A percentile compares a stretch with the other conserved stretches of the same genome.
phyloP scores from a whole-genome alignment of 2,113 vertebrate genomes.

The Colaptes auratus region DNA sequence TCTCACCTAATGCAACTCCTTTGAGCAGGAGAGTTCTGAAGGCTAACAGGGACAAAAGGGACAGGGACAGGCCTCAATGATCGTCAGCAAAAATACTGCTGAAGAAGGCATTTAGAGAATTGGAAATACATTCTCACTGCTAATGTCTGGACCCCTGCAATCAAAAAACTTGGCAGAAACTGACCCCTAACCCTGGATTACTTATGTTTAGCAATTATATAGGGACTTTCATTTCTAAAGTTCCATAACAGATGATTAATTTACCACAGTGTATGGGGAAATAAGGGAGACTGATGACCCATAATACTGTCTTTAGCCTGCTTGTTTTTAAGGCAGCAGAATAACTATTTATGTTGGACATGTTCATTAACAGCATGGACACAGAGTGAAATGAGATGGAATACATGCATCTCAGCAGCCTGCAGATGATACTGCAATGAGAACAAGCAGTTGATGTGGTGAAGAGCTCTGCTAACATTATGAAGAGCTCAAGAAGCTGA shows the following conservation, averaged over 20 bases:
- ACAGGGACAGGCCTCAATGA: not conserved
- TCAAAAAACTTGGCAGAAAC: not conserved
- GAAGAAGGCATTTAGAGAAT: not conserved
- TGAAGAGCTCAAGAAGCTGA: not conserved
- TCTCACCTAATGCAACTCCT: not conserved
- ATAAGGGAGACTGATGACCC: constrained; percentile 16
- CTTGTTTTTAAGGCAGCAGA: not conserved
- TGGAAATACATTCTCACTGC: not conserved
- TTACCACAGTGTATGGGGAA: not conserved
- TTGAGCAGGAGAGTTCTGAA: not conserved
- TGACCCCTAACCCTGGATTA: not conserved
- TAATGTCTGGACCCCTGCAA: not conserved
- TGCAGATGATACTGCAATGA: not conserved
- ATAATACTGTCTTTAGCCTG: not conserved
- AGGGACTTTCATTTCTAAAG: not conserved
- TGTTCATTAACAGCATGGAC: not conserved
- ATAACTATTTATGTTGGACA: constrained; percentile 17
- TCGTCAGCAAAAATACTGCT: not conserved
- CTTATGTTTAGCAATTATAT: not conserved
- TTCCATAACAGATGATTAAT: not conserved
- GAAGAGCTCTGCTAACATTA: not conserved
- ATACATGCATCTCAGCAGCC: not conserved
- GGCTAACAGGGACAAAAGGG: not conserved
- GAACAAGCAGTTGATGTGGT: not conserved
- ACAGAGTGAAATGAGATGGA: not conserved